These are phyloP conservation scores for Pogonognathellus flavescens DNA, from an alignment of 1,140 invertebrate species.

Conservation along the genomic window DNA sequence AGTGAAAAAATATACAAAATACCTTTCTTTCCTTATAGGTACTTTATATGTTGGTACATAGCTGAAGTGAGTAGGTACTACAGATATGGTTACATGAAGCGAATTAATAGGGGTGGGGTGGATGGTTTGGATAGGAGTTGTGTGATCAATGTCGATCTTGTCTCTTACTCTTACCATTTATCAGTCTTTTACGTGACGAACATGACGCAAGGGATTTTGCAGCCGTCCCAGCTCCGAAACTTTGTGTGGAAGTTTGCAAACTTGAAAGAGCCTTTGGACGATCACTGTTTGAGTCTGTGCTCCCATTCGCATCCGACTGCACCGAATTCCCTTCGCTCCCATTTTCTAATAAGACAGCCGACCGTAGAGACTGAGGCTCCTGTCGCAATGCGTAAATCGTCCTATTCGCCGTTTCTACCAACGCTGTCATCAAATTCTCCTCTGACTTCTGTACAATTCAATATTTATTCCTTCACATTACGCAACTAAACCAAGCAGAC, in stretches of 20 bases:
- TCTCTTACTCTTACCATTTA: conserved; percentile 55
- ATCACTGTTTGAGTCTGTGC: conserved; percentile 5
- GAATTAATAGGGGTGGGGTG: too few relatives aligned
- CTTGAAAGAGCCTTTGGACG: conserved; percentile 22
- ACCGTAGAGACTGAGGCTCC: conserved; percentile 48
- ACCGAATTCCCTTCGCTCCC: conserved; percentile 61
- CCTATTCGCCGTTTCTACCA: conserved; percentile 59
- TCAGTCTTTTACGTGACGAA: conserved; percentile 61
- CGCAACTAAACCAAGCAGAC: neutral
- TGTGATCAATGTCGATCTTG: neutral
- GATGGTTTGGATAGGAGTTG: neutral
- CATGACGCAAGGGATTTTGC: conserved; percentile 56
- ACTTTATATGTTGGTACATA: neutral
- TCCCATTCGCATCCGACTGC: conserved; percentile 57
- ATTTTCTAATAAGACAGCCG: conserved; percentile 59
- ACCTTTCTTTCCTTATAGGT: too few relatives aligned
- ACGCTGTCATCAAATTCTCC: conserved; percentile 63
- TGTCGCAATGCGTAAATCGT: conserved; percentile 67
- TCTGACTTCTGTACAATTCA: conserved; percentile 59
- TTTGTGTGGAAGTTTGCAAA: conserved; percentile 29
- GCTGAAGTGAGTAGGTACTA: neutral
- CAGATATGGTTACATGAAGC: neutral
- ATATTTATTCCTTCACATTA: neutral
- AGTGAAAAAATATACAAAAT: neutral
- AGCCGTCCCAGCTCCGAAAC: conserved; percentile 22